These are phyloP conservation scores for Zaprionus lineosus DNA, from an alignment of 2,888 invertebrate species.

Conservation along the genomic window DNA sequence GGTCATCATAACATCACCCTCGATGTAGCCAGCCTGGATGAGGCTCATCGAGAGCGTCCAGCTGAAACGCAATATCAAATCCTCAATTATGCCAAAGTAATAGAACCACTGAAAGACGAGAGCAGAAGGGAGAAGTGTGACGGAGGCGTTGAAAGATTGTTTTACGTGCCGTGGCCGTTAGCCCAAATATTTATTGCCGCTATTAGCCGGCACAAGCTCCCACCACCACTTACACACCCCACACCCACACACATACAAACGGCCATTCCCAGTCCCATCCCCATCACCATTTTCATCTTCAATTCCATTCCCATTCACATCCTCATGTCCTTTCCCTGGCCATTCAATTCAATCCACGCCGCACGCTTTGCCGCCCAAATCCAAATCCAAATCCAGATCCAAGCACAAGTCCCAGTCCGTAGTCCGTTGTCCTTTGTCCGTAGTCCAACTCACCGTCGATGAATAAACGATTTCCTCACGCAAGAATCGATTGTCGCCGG, in stretches of 20 bases:
- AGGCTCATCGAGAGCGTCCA: conserved; percentile 90
- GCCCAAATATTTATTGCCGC: conserved; percentile 65
- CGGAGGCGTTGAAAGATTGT: conserved; percentile 54
- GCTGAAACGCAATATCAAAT: conserved; percentile 89
- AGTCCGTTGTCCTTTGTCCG: too few species aligned
- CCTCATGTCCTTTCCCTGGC: too few species aligned
- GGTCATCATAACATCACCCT: conserved; percentile 87
- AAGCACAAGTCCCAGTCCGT: conserved; percentile 16
- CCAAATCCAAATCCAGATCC: too few species aligned
- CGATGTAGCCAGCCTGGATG: conserved; percentile 86
- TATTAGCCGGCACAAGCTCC: conserved; percentile 44
- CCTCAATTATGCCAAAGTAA: conserved; percentile 92
- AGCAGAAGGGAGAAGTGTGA: conserved; percentile 29
- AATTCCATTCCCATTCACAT: too few species aligned
- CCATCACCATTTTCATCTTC: too few species aligned
- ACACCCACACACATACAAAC: too few species aligned
- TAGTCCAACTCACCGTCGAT: conserved; percentile 85
- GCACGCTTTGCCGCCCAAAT: too few species aligned
- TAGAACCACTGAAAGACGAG: conserved; percentile 86
- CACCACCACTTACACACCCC: background rate
- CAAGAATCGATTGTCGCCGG: conserved; percentile 89
- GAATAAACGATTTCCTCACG: conserved; percentile 92
- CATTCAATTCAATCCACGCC: background rate
- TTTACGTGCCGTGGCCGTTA: conserved; percentile 52
- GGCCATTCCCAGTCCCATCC: too few species aligned